These are phyloP conservation scores for Battus philenor DNA, from an alignment of 1,140 invertebrate genomes.

Conservation along the genomic window DNA sequence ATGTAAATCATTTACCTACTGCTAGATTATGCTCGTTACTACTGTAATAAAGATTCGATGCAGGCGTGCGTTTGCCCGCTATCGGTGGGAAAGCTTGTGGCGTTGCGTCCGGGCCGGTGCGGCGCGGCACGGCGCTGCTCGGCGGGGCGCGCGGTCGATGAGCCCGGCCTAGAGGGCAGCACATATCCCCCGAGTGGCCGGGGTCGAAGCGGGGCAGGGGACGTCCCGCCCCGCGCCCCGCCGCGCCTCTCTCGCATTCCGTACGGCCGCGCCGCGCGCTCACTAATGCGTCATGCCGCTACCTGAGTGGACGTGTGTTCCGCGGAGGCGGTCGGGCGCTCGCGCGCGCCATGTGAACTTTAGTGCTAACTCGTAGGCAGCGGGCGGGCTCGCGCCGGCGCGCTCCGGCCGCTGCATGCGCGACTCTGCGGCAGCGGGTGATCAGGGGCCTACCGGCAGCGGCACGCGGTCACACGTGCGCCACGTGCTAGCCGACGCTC, in stretches of 20 bases:
- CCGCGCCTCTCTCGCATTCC: constrained; percentile 56
- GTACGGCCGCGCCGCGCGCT: constrained; percentile 63
- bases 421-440: too few species aligned
- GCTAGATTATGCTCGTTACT: too few species aligned
- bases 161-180: constrained; percentile 68
- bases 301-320: constrained; percentile 45
- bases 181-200: constrained; percentile 33
- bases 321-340: constrained; percentile 28
- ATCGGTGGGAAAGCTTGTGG: constrained; percentile 36
- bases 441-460: too few species aligned
- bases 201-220: constrained; percentile 20
- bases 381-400: constrained; percentile 5
- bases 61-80: too few species aligned
- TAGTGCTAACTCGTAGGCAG: constrained; percentile 50
- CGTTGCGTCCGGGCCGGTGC: constrained; percentile 46
- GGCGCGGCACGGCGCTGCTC: constrained; percentile 34
- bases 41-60: too few species aligned
- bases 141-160: constrained; percentile 67
- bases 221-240: constrained; percentile 31
- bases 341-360: constrained; percentile 69
- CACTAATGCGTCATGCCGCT: constrained; percentile 71
- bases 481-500: too few species aligned
- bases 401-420: constrained; percentile 11
- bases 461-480: too few species aligned
- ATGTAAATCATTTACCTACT: too few species aligned